These are phyloP conservation scores for Diplodus puntazzo DNA, from an alignment of 2,797 vertebrate genomes.

Conservation along the genomic window DNA sequence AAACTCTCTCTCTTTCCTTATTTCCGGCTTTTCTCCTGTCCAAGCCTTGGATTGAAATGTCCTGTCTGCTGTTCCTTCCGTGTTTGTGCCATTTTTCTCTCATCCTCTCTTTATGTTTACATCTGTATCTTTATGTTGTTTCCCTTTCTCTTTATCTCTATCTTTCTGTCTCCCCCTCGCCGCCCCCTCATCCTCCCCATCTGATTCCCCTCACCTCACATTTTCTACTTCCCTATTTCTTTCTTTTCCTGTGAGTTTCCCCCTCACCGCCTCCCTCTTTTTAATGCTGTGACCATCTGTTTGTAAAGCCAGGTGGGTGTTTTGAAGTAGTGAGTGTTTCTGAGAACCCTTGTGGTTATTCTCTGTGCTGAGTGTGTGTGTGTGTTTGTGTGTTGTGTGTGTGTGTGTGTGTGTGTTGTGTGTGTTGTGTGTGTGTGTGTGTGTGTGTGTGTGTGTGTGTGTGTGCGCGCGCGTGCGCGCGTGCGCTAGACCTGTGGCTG, in stretches of 20 bases:
- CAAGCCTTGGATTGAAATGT: neutral
- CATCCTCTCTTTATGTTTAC: neutral
- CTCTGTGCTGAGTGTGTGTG: slow-evolving; percentile 30
- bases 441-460: slow-evolving; percentile 8
- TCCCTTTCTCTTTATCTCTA: slow-evolving; percentile 22
- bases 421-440: slow-evolving; percentile 11
- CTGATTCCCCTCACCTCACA: slow-evolving; percentile 31
- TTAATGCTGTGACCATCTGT: slow-evolving; percentile 69
- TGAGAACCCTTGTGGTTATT: slow-evolving; percentile 78
- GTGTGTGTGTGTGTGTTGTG: neutral
- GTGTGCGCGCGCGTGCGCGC: neutral
- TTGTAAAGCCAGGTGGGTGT: slow-evolving; percentile 70
- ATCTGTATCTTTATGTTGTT: slow-evolving; percentile 17
- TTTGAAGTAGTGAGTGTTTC: slow-evolving; percentile 70
- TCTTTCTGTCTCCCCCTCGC: slow-evolving; percentile 4
- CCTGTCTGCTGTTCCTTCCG: neutral
- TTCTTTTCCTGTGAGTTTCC: neutral
- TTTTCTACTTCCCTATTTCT: slow-evolving; percentile 22
- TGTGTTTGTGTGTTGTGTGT: neutral
- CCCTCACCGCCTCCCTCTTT: neutral
- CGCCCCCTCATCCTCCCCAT: slow-evolving; percentile 34
- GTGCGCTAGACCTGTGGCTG: slow-evolving; percentile 29
- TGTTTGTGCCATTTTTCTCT: neutral
- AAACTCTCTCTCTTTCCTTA: neutral
- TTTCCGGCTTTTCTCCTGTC: slow-evolving; percentile 1